These are phyloP conservation scores for Osmerus eperlanus DNA, from an alignment of 2,113 vertebrate genomes.

Conservation along the genomic window DNA sequence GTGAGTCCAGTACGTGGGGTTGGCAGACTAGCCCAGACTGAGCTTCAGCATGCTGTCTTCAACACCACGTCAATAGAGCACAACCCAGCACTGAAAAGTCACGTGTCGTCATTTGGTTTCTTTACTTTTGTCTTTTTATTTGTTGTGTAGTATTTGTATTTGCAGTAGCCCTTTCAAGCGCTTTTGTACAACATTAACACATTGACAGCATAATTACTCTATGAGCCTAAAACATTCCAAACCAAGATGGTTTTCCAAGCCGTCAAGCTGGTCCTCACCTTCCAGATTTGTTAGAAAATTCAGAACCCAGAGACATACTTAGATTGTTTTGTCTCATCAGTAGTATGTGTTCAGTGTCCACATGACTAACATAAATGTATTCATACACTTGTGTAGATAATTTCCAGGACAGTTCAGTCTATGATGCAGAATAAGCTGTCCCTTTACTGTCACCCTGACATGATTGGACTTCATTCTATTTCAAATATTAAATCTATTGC, in stretches of 20 bases:
- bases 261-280: conserved; percentile 53
- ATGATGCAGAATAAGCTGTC: conserved; percentile 9
- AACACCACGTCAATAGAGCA: conserved; percentile 50
- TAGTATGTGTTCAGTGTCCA: conserved; percentile 9
- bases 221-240: conserved; percentile 67
- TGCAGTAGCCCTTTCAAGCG: conserved; percentile 51
- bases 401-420: conserved; percentile 7
- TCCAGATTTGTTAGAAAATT: conserved; percentile 36
- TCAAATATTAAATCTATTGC: conserved; percentile 49
- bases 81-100: conserved; percentile 56
- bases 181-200: conserved; percentile 55
- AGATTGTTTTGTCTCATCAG: conserved; percentile 56
- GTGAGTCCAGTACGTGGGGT: conserved; percentile 9
- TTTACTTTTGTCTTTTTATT: conserved; percentile 25
- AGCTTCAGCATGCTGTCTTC: conserved; percentile 61
- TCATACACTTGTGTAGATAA: not conserved
- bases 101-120: conserved; percentile 1
- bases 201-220: conserved; percentile 50
- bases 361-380: not conserved
- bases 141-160: conserved; percentile 36
- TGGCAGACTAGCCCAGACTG: conserved; percentile 56
- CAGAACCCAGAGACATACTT: conserved; percentile 58
- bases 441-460: conserved; percentile 24
- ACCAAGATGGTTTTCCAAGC: conserved; percentile 45
- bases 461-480: conserved; percentile 35